phyloP scores from a whole-genome alignment of 1,140 invertebrate genomes.

The Helicoverpa zea region DNA sequence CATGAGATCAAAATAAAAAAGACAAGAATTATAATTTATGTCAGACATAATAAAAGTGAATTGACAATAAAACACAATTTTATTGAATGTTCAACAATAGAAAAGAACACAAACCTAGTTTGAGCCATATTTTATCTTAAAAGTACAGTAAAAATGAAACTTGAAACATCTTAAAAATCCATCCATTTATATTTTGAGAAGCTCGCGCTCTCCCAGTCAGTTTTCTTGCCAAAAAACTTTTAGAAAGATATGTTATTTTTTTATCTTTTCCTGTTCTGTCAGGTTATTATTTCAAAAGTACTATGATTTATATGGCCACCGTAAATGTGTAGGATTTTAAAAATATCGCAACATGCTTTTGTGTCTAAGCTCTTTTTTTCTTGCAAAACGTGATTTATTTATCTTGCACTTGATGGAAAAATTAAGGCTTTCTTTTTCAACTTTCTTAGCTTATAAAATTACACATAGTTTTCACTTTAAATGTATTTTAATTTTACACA shows the following conservation, averaged over 20 bases:
- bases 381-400: background rate
- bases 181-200: constrained; percentile 13
- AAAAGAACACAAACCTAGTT: background rate
- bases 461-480: no score
- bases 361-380: constrained; percentile 6
- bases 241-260: constrained; percentile 32
- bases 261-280: constrained; percentile 32
- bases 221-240: constrained; percentile 41
- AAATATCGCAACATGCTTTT: constrained; percentile 7
- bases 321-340: background rate
- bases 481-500: no score
- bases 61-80: no score
- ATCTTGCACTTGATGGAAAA: background rate
- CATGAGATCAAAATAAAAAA: no score
- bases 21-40: no score
- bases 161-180: constrained; percentile 4
- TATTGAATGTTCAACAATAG: no score
- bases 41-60: no score
- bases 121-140: background rate
- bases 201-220: constrained; percentile 1
- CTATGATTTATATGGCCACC: constrained; percentile 24
- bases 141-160: background rate
- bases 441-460: no score
- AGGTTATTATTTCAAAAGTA: constrained; percentile 29
- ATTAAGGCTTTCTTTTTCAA: background rate